Percentiles rank a stretch among this genome's conserved stretches.
Conservation (phyloP, 1,140 invertebrate species). For the Drosophila pseudoananassae region DNA sequence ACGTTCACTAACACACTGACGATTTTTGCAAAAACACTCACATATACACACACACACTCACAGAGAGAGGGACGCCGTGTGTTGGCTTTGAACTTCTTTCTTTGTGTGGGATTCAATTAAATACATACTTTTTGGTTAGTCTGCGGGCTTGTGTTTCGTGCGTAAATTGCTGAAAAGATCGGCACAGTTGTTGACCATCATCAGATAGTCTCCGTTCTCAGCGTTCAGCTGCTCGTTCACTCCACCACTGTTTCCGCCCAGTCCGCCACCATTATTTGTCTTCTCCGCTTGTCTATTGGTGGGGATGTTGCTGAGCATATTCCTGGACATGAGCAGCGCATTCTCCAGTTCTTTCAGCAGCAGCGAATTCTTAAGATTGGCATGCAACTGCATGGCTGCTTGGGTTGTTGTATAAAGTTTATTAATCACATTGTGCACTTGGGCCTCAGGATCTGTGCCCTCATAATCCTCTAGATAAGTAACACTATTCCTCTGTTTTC, state of each 20-base stretch:
- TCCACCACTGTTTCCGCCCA: slow-evolving; percentile 33
- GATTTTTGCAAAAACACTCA: slow-evolving; percentile 14
- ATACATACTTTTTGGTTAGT: slow-evolving; percentile 73
- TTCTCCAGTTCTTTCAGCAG: slow-evolving; percentile 85
- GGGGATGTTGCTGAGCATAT: slow-evolving; percentile 84
- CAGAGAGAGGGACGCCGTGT: slow-evolving; percentile 31
- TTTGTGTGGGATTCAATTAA: slow-evolving; percentile 49
- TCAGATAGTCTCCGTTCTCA: slow-evolving; percentile 83
- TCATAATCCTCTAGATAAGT: slow-evolving; percentile 61
- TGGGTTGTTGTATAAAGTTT: slow-evolving; percentile 83
- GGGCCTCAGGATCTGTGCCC: slow-evolving; percentile 73
- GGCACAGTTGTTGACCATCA: slow-evolving; percentile 84
- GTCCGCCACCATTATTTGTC: slow-evolving; percentile 56
- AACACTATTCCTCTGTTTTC: slow-evolving; percentile 50
- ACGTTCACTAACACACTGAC: slow-evolving; percentile 16
- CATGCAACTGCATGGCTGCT: slow-evolving; percentile 80
- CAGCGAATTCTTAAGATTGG: slow-evolving; percentile 78
- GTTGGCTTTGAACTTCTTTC: slow-evolving; percentile 69
- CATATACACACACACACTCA: slow-evolving; percentile 11
- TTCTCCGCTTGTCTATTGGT: slow-evolving; percentile 74
- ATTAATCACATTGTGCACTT: slow-evolving; percentile 83
- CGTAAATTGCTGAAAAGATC: slow-evolving; percentile 84
- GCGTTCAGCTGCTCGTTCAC: slow-evolving; percentile 47
- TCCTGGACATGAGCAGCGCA: slow-evolving; percentile 85
- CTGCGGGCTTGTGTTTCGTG: slow-evolving; percentile 83